Percentiles rank a stretch among this genome's conserved stretches.
phyloP scores from a whole-genome alignment of 2,888 invertebrate species.

The Candidula unifasciata region DNA sequence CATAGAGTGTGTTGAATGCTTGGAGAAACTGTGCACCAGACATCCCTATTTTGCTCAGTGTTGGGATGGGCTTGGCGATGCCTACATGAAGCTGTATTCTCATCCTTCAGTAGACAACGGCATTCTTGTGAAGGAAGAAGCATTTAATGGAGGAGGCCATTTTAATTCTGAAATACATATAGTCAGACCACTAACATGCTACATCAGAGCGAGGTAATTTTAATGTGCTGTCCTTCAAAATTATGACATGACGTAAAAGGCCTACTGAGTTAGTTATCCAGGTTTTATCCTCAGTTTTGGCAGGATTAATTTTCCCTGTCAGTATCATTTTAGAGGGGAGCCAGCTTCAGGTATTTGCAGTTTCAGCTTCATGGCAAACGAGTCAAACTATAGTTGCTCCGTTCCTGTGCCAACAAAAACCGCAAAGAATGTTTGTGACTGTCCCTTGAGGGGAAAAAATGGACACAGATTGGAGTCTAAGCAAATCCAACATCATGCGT shows the following conservation, averaged over 20 bases:
- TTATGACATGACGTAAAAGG: background rate
- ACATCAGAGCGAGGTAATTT: constrained; percentile 38
- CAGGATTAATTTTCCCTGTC: too few species aligned
- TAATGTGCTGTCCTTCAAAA: background rate
- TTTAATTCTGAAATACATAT: background rate
- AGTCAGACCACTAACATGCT: constrained; percentile 32
- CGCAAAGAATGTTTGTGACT: too few species aligned
- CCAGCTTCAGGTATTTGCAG: too few species aligned
- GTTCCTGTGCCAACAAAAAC: too few species aligned
- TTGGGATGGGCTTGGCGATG: constrained; percentile 49
- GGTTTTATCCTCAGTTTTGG: too few species aligned
- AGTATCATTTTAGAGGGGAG: too few species aligned
- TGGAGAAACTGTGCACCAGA: constrained; percentile 43
- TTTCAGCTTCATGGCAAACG: too few species aligned
- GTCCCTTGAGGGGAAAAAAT: too few species aligned
- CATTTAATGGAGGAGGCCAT: background rate
- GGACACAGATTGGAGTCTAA: too few species aligned
- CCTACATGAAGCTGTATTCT: constrained; percentile 27
- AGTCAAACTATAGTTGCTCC: too few species aligned
- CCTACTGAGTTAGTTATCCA: background rate
- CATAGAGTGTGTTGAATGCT: constrained; percentile 48
- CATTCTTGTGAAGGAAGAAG: background rate
- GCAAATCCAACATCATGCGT: too few species aligned
- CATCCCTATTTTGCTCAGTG: constrained; percentile 44
- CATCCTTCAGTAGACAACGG: background rate